Evolutionary conservation across 2,888 invertebrate species (phyloP), one percentile per base, ranked within the genome.

Genomic region (Argyresthia goedartella): DNA sequence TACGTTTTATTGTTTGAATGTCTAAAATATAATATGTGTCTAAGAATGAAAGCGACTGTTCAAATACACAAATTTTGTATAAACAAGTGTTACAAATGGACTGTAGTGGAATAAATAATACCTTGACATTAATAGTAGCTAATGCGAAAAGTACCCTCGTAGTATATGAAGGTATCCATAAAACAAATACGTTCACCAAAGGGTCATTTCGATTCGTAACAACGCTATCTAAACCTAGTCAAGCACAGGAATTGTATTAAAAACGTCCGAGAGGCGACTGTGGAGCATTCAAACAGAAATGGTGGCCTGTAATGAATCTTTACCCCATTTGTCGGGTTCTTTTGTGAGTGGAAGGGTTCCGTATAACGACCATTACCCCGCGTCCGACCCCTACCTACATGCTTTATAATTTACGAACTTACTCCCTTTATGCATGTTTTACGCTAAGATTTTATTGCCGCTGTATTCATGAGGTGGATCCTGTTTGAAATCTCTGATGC

Each of bases 391-490:
- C 69, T 68, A 66, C 62, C 70, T 73, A 74, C 79, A 77, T 73
- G 78, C 69, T 85, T 77, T 84, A 86, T 86, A 85, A 86, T 86
- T 86, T 84, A 85, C 81, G 82, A 78, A 67, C 66, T 74, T 64
- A 63, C 73, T 52, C 81, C 80, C 81, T 82, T 81, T 80, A 76
- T 75, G 77, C 76, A 76, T 80, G 80, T 82, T 81, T 79, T 77
- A 73, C 71, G 77, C 76, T 82, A 82, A 85, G 84, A 86, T 85
- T 86, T 85, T 81, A 85, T 82, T 79, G 81, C 76, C 62, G 63
- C 63, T 61, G 71, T 78, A 84, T 82, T 86, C 81, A 84, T 81
- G 81, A 78, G 76, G 57, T 69, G 65, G 76, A 75, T 73, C 73
- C 71, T 60, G 59, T 57, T 65, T 64, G 64, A 67, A 76, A 79